A percentile compares a stretch with the other conserved stretches of the same genome.
phyloP scores from a whole-genome alignment of 2,113 vertebrate species.

The Dasyornis broadbenti region DNA sequence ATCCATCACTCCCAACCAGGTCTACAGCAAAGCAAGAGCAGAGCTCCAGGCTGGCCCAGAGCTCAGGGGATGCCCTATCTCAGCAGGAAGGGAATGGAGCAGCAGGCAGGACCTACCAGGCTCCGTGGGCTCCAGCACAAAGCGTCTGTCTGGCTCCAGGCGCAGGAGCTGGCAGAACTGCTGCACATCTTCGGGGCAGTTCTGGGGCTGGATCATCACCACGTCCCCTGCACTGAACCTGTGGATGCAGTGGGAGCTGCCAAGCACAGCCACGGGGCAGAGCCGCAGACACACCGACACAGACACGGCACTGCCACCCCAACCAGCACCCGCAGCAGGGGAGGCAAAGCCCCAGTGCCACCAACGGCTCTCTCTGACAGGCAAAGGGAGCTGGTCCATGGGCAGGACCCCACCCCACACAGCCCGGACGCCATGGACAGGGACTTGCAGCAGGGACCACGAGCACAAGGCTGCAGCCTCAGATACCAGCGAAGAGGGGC shows the following conservation, averaged over 20 bases:
- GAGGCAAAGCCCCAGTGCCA: neutral
- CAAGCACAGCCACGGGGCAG: rapidly evolving
- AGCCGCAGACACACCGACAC: rapidly evolving
- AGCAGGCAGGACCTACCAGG: neutral
- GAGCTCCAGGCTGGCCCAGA: neutral
- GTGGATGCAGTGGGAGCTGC: neutral
- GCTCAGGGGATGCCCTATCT: too few relatives aligned
- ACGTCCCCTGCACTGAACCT: slow-evolving; percentile 85
- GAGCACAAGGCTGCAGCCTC: neutral
- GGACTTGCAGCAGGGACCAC: rapidly evolving
- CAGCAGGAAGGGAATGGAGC: neutral
- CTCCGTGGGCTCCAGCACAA: slow-evolving; percentile 73
- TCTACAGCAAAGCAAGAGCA: neutral
- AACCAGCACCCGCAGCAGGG: neutral
- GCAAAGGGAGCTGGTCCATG: neutral
- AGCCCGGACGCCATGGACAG: rapidly evolving
- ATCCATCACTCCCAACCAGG: neutral
- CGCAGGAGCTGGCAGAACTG: slow-evolving; percentile 81
- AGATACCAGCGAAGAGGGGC: neutral
- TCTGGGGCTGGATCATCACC: slow-evolving; percentile 84
- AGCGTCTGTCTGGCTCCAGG: slow-evolving; percentile 76
- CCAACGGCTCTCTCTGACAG: neutral
- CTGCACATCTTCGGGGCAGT: slow-evolving; percentile 69
- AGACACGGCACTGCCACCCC: neutral
- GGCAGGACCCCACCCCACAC: neutral